Base-by-base conservation (phyloP, 2,797 vertebrate genomes). In the Sebastes taczanowskii region DNA sequence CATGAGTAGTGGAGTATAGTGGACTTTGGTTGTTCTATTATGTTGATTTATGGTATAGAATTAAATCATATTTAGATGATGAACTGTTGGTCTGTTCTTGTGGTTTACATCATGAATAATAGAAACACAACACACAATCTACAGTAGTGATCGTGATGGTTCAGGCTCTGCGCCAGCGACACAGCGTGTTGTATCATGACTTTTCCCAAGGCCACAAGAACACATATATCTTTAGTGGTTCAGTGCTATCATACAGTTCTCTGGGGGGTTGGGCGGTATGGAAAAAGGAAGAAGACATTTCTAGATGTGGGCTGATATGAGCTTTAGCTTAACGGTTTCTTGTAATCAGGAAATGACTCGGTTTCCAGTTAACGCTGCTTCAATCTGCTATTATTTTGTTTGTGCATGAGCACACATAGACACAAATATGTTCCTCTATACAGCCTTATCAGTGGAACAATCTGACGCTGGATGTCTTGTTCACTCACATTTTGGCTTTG, bases 391-490 rank as follows among this genome's bases (percentile, higher is more conserved):
- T 82, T 76, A 30, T 77, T 81, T 78, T 79, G 86, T 88, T 86
- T 83, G 55, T 75, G 30, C 81, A 67, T 71, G 49, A 56, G 35
- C 49, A 59, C 63, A 46, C 35, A 56, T 11, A 60, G 35, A 74
- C 20, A 32, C 29, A 76, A 70, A 85, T 42, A 58, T 69, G 71
- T 86, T 81, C 58, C 71, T 58, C 71, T 73, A 11, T 64, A 2
- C 30, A 18, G 64, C 27, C 25, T 27, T 81, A 84, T 91, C 74
- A 34, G 81, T 80, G 85, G 77, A 89, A 87, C 81, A 81, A 89
- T 92, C 87, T 90, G 83, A 90, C 65, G 69, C 81, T 83, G 81
- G 46, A 83, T 74, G 85, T 83, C 79, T 82, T 80, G 71, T 78
- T 78, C 74, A 52, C 74, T 80, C 71, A 81, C 80, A 84, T 87